A percentile compares a stretch with the other conserved stretches of the same genome.
phyloP scores from a whole-genome alignment of 2,113 vertebrate genomes.

The Tachycineta bicolor region DNA sequence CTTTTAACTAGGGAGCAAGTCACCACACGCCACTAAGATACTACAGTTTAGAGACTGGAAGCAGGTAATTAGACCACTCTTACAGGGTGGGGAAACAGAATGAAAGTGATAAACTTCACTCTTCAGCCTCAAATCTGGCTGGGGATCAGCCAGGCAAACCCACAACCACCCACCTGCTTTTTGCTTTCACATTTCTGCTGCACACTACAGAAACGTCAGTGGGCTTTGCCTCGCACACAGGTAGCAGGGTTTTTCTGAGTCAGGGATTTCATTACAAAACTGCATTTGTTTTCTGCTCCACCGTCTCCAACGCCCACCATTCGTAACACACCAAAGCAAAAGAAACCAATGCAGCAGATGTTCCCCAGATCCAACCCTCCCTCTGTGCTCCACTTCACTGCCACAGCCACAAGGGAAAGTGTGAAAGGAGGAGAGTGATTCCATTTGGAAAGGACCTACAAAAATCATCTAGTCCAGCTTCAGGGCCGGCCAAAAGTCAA shows the following conservation, averaged over 20 bases:
- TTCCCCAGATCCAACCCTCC: accelerated
- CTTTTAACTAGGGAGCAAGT: neutral
- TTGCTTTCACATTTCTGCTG: neutral
- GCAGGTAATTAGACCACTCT: neutral
- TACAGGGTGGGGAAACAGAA: neutral
- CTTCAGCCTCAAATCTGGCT: neutral
- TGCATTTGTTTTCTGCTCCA: neutral
- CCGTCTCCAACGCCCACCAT: neutral
- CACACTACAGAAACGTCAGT: accelerated
- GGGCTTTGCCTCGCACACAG: neutral
- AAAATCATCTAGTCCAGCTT: neutral
- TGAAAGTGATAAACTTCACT: accelerated
- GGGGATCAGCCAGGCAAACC: neutral
- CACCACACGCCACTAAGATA: too few species aligned
- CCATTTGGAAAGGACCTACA: neutral
- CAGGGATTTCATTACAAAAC: neutral
- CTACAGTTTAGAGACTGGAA: neutral
- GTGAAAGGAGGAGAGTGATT: neutral
- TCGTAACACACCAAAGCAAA: neutral
- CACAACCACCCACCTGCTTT: too few species aligned
- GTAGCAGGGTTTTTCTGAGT: neutral
- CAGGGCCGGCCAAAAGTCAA: neutral
- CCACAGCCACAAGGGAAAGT: neutral
- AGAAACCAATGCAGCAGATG: neutral
- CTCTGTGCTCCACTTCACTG: accelerated